Evolutionary conservation across 2,113 vertebrate genomes (phyloP), one percentile per base, ranked within the genome.

Genomic region (Caloenas nicobarica): DNA sequence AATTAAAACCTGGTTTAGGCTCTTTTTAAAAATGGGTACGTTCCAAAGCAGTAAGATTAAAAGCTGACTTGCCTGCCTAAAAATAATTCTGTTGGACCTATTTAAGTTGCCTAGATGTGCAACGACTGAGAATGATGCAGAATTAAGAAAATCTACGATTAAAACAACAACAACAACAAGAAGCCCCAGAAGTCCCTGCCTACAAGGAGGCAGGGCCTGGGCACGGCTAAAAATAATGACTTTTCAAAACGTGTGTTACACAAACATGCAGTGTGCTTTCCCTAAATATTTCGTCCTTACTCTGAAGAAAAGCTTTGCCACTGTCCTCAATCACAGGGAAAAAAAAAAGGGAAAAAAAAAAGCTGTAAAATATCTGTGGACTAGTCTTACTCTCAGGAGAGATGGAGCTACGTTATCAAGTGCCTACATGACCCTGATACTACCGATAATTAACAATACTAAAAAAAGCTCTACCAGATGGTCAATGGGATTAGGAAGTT

Each of bases 381-480:
- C 58, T 69, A 76, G n/a, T 48, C 58, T 72, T 33, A 90, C 83
- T 91, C 95, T 91, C 85, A 36, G 88, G 96, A 66, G 96, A 40
- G 51, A 36, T 14, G 21, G 88, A 42, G 91, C 46, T 58, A 6
- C 68, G 62, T 93, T 94, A 94, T 94, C 96, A 57, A 91, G 94
- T 56, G 95, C 94, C 87, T 89, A 61, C 93, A 81, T 95, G 96
- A 98, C 97, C 97, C 93, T 88, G 95, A 76, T 94, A 83, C 96
- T 78, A 96, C 97, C 97, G 91, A 86, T 95, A 98, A 98, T 97
- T 97, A 98, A 97, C 97, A 86, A 90, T 95, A 95, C 94, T 95
- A 95, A 95, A 96, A 96, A 95, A 93, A 78, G 93, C 94, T 91
- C 80, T 78, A 90, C 89, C 95, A 96, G 94, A 97, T 91, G 93